Evolutionary conservation across 2,113 vertebrate genomes (phyloP).

Genomic region (Percina caprodes): DNA sequence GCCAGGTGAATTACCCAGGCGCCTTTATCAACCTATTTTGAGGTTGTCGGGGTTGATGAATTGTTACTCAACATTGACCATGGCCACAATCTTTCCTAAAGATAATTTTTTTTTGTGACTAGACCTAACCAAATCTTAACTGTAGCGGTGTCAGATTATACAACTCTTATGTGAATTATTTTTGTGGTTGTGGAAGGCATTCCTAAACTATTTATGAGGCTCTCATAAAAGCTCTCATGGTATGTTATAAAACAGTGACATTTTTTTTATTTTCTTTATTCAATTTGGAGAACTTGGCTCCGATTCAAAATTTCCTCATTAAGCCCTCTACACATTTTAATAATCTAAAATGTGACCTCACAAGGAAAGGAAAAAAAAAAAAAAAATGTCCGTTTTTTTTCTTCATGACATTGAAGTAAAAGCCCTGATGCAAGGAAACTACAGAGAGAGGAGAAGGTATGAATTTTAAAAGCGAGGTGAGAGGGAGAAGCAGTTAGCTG

Average conservation of each 20-base stretch:
- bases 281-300: not conserved
- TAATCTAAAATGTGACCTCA: not conserved
- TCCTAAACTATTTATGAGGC: not conserved
- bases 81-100: not conserved
- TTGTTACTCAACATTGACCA: not conserved
- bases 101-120: no score
- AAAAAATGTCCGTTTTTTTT: not conserved
- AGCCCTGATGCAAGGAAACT: slow-evolving; percentile 19
- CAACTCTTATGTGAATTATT: not conserved
- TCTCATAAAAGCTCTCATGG: not conserved
- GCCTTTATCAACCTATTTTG: no score
- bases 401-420: not conserved
- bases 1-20: no score
- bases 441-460: not conserved
- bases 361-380: not conserved
- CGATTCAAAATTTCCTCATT: not conserved
- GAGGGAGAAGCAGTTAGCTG: slow-evolving; percentile 5
- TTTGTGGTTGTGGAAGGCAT: not conserved
- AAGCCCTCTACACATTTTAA: not conserved
- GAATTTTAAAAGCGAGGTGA: not conserved
- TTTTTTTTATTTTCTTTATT: not conserved
- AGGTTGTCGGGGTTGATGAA: not conserved
- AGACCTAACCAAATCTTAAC: not conserved
- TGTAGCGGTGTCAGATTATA: not conserved
- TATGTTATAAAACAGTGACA: not conserved